Evolutionary conservation across 2,113 vertebrate genomes (phyloP).

Genomic region (Peromyscus leucopus): DNA sequence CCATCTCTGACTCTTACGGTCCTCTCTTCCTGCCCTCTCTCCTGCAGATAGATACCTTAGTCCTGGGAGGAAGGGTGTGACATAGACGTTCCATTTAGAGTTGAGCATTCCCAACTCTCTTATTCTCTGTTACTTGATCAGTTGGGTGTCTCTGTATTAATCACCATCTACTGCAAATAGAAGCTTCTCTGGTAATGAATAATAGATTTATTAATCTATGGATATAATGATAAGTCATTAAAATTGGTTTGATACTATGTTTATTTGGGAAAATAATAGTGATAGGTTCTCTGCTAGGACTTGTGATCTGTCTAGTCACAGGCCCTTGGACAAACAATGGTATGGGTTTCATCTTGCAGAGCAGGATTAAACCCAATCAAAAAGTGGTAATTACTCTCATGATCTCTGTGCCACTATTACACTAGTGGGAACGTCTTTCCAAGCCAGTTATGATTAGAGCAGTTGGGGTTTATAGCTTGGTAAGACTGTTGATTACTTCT

Average conservation of each 20-base stretch:
- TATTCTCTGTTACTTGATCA: neutral
- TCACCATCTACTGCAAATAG: neutral
- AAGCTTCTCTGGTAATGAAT: neutral
- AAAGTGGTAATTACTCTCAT: neutral
- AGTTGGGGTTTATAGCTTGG: neutral
- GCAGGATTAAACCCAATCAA: neutral
- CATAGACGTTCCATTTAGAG: neutral
- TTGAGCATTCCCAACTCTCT: neutral
- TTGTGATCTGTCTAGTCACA: neutral
- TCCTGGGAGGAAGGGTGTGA: no score
- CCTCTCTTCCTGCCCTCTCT: neutral
- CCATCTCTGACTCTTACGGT: neutral
- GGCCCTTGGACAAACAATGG: neutral
- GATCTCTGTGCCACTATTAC: neutral
- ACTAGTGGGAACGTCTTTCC: neutral
- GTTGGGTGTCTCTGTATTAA: neutral
- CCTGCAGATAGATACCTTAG: neutral
- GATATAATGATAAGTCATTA: neutral
- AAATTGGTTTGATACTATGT: neutral
- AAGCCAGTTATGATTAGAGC: neutral
- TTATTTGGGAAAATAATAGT: neutral
- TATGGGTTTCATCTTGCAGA: neutral
- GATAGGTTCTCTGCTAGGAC: neutral
- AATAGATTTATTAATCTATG: neutral
- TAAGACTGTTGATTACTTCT: neutral